Conservation (phyloP, 2,888 invertebrate genomes). For the Gastracanthus pulcherrimus region DNA sequence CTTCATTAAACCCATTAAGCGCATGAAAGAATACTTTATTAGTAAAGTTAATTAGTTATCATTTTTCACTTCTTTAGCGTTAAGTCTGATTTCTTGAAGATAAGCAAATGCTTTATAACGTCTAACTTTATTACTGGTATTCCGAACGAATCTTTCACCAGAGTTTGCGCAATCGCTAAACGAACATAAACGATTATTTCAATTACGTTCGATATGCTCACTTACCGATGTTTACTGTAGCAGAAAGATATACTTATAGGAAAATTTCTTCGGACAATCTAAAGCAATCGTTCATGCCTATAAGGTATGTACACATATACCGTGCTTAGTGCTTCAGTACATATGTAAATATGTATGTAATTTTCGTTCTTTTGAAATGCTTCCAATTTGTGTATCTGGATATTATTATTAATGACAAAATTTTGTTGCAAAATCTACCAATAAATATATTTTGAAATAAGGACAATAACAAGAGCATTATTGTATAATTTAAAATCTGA, state of each 20-base stretch:
- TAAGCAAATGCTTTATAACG: neutral
- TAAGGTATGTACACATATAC: neutral
- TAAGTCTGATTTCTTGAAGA: neutral
- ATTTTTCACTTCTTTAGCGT: neutral
- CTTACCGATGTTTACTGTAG: neutral
- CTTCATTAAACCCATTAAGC: neutral
- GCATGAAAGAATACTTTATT: neutral
- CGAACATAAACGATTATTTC: slow-evolving; percentile 21
- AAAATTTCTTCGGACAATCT: slow-evolving; percentile 16
- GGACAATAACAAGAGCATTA: no score
- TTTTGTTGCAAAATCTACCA: neutral
- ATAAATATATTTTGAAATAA: no score
- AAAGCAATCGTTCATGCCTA: neutral
- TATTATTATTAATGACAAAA: neutral
- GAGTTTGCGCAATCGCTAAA: slow-evolving; percentile 16
- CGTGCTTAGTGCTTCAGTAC: neutral
- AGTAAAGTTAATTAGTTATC: neutral
- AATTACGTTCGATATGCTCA: slow-evolving; percentile 40
- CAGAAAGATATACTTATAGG: slow-evolving; percentile 14
- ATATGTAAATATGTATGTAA: neutral
- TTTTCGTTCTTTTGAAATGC: neutral
- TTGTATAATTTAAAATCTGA: no score
- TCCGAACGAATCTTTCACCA: slow-evolving; percentile 16
- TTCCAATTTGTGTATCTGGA: neutral
- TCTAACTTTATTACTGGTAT: slow-evolving; percentile 23